Evolutionary conservation across 2,113 vertebrate species (phyloP).

Genomic region (Sprattus sprattus): DNA sequence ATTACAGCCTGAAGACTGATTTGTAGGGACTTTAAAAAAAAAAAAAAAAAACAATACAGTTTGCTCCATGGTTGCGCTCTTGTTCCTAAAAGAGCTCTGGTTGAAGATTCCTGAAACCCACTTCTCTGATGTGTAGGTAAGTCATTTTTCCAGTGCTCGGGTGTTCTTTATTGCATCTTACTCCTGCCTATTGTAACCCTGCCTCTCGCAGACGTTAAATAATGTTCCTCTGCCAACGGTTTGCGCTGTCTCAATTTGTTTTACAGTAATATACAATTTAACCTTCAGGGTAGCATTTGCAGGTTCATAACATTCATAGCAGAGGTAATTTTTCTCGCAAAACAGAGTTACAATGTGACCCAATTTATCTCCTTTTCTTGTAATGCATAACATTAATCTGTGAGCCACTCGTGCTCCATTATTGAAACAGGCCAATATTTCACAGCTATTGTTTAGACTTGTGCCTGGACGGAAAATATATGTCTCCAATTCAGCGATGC

Average conservation of each 20-base stretch:
- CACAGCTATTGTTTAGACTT: slow-evolving; percentile 66
- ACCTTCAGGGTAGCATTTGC: slow-evolving; percentile 78
- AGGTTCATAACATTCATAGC: slow-evolving; percentile 76
- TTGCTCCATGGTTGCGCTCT: neutral
- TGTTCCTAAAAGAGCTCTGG: neutral
- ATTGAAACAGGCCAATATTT: slow-evolving; percentile 65
- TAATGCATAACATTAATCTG: slow-evolving; percentile 78
- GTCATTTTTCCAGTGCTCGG: slow-evolving; percentile 73
- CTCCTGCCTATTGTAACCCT: slow-evolving; percentile 70
- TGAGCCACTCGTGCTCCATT: slow-evolving; percentile 68
- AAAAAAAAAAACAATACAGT: neutral
- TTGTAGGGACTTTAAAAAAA: neutral
- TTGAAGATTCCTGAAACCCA: slow-evolving; percentile 23
- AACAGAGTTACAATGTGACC: slow-evolving; percentile 74
- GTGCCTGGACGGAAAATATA: slow-evolving; percentile 54
- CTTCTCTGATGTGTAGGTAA: slow-evolving; percentile 67
- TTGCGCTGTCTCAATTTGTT: slow-evolving; percentile 79
- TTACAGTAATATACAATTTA: slow-evolving; percentile 81
- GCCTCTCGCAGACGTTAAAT: slow-evolving; percentile 72
- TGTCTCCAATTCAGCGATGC: slow-evolving; percentile 59
- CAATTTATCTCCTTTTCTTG: slow-evolving; percentile 78
- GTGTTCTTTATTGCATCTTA: slow-evolving; percentile 71
- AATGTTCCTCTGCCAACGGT: slow-evolving; percentile 65
- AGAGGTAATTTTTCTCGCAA: slow-evolving; percentile 80
- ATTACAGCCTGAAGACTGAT: neutral